These are phyloP conservation scores for Sphinx pinastri DNA, from an alignment of 2,888 invertebrate genomes.

Conservation along the genomic window DNA sequence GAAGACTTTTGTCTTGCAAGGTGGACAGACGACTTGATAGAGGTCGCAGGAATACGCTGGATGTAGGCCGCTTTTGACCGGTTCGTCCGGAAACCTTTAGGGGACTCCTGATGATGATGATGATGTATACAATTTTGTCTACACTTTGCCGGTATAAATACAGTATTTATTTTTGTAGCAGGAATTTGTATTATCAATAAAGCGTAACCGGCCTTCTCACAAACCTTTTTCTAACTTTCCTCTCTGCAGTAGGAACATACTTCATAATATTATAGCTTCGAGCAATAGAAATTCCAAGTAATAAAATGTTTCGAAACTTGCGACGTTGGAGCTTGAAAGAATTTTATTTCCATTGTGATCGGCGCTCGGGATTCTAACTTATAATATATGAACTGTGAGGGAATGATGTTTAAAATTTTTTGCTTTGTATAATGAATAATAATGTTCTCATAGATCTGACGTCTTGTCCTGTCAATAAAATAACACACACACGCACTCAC, in stretches of 20 bases:
- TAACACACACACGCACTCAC: too few species aligned
- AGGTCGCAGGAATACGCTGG: too few species aligned
- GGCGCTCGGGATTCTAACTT: slow-evolving; percentile 15
- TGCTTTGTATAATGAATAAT: neutral
- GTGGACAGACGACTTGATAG: too few species aligned
- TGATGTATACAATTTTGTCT: neutral
- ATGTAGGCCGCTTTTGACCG: too few species aligned
- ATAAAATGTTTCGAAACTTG: slow-evolving; percentile 28
- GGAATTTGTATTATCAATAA: neutral
- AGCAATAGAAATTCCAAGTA: slow-evolving; percentile 25
- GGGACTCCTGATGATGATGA: too few species aligned
- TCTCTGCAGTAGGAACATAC: neutral
- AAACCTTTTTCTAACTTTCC: slow-evolving; percentile 22
- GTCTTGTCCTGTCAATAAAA: neutral
- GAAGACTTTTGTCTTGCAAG: too few species aligned
- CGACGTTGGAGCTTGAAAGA: slow-evolving; percentile 9
- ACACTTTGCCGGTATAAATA: neutral
- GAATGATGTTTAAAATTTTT: neutral
- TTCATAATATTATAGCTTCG: slow-evolving; percentile 3
- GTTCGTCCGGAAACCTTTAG: too few species aligned
- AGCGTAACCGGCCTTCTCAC: slow-evolving; percentile 5
- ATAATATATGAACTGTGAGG: slow-evolving; percentile 20
- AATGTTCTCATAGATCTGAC: neutral
- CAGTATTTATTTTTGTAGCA: too few species aligned
- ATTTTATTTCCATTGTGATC: slow-evolving; percentile 26